Conservation (phyloP, 1,140 invertebrate genomes). For the Brachionus sp. region DNA sequence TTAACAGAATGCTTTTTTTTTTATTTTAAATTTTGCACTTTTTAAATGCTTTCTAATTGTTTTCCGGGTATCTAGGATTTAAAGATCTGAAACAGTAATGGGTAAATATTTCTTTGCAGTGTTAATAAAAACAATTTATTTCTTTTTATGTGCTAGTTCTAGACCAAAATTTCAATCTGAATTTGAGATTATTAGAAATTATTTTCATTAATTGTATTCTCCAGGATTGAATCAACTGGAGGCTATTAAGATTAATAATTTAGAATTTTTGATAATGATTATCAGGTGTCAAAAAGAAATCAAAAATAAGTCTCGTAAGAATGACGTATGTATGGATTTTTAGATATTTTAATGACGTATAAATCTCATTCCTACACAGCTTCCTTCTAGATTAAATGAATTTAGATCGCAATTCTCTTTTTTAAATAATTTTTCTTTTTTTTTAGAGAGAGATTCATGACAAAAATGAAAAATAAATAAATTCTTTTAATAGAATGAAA, state of each 20-base stretch:
- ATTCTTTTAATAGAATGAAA: not conserved
- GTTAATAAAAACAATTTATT: not conserved
- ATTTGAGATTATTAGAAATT: not conserved
- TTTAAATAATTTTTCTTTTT: not conserved
- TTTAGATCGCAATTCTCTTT: not conserved
- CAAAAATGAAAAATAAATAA: not conserved
- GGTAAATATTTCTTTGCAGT: not conserved
- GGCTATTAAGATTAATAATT: not conserved
- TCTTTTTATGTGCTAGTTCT: not conserved
- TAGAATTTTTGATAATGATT: not conserved
- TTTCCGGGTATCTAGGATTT: not conserved
- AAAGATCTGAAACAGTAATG: not conserved
- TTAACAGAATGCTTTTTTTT: not conserved
- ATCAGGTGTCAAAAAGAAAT: not conserved
- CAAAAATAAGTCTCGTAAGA: not conserved
- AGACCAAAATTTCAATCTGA: not conserved
- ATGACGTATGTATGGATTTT: conserved; percentile 1
- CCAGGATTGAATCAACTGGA: not conserved
- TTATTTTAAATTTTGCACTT: not conserved
- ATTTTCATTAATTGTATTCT: not conserved
- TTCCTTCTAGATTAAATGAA: conserved; percentile 3
- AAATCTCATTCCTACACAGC: not conserved
- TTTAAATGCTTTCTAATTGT: not conserved
- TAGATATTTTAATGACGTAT: not conserved
- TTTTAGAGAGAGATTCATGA: not conserved